Base-by-base conservation (phyloP, 2,113 vertebrate genomes). In the Callaeas wilsoni region DNA sequence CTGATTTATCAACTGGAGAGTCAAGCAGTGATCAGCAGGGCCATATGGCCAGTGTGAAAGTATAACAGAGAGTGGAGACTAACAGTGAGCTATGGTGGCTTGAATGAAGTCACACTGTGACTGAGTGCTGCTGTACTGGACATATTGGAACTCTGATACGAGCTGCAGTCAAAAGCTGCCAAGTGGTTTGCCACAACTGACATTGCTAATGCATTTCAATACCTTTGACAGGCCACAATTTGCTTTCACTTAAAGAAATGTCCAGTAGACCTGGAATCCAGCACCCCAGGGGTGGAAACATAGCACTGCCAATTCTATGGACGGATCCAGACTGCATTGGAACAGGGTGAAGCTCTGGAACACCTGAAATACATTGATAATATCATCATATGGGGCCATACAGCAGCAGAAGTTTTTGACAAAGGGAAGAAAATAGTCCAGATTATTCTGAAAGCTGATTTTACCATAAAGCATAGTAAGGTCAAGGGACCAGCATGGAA, bases 131-230 rank as follows among this genome's bases (percentile, higher is more conserved):
- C 20, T 0, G 0, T 49, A 12, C 49, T 62, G 35, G 56, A 42
- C 10, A 1, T 63, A 13, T 49, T 77, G 41, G 26, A 70, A 15
- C n/a, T 71, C 30, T 0, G 0, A 2, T 42, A 10, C 1, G 4
- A 64, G 33, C n/a, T 56, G 56, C 32, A 56, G 35, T 49, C 42
- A 50, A 37, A 56, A 56, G 23, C 41, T 76, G 60, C 32, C 27
- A 50, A 56, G 56, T 50, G 33, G 49, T 56, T 69, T 63, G 41
- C 56, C 49, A 42, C 56, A 56, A 8, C 0, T 23, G 42, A 10
- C 52, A 17, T 14, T 56, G 22, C 30, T 69, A 5, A 42, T 77
- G 27, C 0, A 1, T 70, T 77, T 42, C 49, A 49, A 4, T 56
- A 62, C 15, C 41, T 90, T 56, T 44, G 42, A 27, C 42, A 37